A percentile compares a stretch with the other conserved stretches of the same genome.
Evolutionary conservation across 2,797 vertebrate genomes (phyloP).

Genomic region (Anolis apletophallus): DNA sequence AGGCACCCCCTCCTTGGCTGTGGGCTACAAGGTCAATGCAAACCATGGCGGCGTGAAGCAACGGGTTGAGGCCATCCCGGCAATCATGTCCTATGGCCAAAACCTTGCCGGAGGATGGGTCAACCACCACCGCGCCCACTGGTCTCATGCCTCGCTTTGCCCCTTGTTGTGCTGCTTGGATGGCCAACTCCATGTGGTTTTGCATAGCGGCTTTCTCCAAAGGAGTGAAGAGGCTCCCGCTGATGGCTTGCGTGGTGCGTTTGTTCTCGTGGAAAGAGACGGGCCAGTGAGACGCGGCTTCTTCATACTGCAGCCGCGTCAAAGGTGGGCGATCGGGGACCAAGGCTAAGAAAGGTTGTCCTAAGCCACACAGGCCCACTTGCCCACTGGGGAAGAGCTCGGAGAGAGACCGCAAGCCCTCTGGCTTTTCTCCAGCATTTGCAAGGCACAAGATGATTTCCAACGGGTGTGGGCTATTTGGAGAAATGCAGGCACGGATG

Average conservation of each 20-base stretch:
- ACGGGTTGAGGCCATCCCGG: conserved; percentile 65
- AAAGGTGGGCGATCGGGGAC: conserved; percentile 81
- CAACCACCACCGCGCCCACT: conserved; percentile 83
- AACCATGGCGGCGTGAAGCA: conserved; percentile 90
- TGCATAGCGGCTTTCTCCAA: conserved; percentile 80
- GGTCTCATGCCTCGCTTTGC: conserved; percentile 76
- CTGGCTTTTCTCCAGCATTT: conserved; percentile 45
- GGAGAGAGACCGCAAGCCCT: conserved; percentile 21
- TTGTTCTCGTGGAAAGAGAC: conserved; percentile 89
- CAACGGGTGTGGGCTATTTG: conserved; percentile 70
- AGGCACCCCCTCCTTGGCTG: conserved; percentile 84
- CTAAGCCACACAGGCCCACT: conserved; percentile 76
- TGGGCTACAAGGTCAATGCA: conserved; percentile 87
- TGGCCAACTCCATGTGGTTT: conserved; percentile 81
- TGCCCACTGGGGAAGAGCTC: conserved; percentile 73
- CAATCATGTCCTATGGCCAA: conserved; percentile 87
- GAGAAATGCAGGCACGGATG: conserved; percentile 77
- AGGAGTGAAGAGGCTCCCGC: conserved; percentile 79
- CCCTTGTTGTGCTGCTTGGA: conserved; percentile 78
- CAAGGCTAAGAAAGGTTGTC: conserved; percentile 82
- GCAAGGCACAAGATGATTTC: conserved; percentile 85
- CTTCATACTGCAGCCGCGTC: conserved; percentile 87
- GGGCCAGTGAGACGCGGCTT: conserved; percentile 85
- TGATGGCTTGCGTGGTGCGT: conserved; percentile 78
- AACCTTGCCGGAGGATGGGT: conserved; percentile 75